Conservation (phyloP, 2,113 vertebrate species). For the Seriola quinqueradiata region DNA sequence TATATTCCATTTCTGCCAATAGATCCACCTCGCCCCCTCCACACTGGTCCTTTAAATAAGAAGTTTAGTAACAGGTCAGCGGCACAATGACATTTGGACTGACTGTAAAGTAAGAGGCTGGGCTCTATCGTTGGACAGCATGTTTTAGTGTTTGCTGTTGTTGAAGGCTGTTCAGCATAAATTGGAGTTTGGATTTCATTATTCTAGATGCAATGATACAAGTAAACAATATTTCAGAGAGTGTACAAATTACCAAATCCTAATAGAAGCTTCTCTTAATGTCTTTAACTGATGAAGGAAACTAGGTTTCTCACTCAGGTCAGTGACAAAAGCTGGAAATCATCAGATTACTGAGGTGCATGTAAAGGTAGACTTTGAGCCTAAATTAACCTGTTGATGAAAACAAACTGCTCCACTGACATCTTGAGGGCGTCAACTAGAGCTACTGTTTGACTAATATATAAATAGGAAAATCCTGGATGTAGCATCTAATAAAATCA, state of each 20-base stretch:
- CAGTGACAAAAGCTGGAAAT: slow-evolving; percentile 16
- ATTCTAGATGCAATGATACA: neutral
- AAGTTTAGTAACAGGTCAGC: neutral
- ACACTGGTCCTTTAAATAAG: too few relatives aligned
- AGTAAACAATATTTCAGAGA: neutral
- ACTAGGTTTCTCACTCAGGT: neutral
- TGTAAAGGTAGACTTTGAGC: slow-evolving; percentile 51
- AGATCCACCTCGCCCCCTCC: too few relatives aligned
- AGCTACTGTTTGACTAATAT: slow-evolving; percentile 63
- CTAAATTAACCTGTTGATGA: slow-evolving; percentile 42
- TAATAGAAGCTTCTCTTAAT: neutral
- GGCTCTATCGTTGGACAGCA: neutral
- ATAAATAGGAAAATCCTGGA: slow-evolving; percentile 59
- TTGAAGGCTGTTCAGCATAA: neutral
- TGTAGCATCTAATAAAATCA: slow-evolving; percentile 62
- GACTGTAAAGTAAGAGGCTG: neutral
- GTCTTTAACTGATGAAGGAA: neutral
- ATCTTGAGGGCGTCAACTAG: slow-evolving; percentile 57
- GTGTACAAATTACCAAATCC: neutral
- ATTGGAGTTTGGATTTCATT: neutral
- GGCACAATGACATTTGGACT: neutral
- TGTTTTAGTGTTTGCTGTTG: neutral
- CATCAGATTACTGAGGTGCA: slow-evolving; percentile 46
- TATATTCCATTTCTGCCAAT: too few relatives aligned
- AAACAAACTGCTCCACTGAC: slow-evolving; percentile 55